Conservation (phyloP, 2,113 vertebrate species). For the Percina caprodes region DNA sequence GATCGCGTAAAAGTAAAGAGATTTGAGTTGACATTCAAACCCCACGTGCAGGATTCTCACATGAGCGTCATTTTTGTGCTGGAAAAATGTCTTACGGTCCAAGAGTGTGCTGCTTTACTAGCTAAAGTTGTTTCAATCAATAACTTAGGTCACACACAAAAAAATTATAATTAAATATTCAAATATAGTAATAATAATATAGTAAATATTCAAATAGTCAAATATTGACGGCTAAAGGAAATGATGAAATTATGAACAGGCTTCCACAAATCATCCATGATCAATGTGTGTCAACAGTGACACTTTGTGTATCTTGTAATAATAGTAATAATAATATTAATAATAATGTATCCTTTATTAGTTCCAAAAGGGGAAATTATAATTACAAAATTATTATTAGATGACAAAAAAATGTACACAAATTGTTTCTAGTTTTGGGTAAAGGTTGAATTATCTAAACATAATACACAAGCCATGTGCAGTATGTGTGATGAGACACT, state of each 20-base stretch:
- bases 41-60: background rate
- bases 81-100: background rate
- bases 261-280: no score
- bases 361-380: no score
- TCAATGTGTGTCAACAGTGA: no score
- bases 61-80: background rate
- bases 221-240: background rate
- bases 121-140: background rate
- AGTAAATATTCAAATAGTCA: no score
- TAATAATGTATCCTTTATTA: no score
- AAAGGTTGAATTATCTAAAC: background rate
- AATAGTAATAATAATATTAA: no score
- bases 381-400: no score
- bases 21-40: background rate
- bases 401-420: background rate
- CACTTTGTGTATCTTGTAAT: no score
- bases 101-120: background rate
- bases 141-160: background rate
- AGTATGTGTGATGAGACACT: background rate
- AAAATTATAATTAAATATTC: background rate
- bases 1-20: background rate
- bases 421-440: background rate
- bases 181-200: background rate
- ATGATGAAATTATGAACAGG: background rate
- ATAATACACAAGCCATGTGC: background rate